These are phyloP conservation scores for Syngnathoides biaculeatus DNA, from an alignment of 2,113 vertebrate species.

Conservation along the genomic window DNA sequence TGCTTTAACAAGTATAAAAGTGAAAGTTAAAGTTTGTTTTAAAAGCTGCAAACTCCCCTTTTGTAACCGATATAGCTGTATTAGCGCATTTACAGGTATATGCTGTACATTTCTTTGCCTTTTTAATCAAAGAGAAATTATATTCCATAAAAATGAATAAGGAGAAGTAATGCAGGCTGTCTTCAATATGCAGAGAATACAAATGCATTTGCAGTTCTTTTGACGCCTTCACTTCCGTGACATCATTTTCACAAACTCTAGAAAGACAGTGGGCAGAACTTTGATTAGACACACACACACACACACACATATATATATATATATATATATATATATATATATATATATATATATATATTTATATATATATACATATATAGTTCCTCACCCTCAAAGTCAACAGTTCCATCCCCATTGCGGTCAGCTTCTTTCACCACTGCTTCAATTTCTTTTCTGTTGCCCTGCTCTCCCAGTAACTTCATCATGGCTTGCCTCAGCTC, in stretches of 20 bases:
- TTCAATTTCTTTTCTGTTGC: constrained; percentile 72
- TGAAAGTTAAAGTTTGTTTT: too few relatives aligned
- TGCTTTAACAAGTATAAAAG: too few relatives aligned
- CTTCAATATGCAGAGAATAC: not conserved
- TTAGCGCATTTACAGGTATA: not conserved
- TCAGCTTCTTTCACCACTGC: constrained; percentile 79
- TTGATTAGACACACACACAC: constrained; percentile 2
- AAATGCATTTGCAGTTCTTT: constrained; percentile 2
- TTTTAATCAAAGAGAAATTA: not conserved
- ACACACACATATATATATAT: too few relatives aligned
- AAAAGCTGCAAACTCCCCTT: not conserved
- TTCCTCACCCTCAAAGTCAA: constrained; percentile 83
- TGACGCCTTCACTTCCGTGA: constrained; percentile 52
- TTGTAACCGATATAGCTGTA: not conserved
- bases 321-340: too few relatives aligned
- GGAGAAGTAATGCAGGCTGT: not conserved
- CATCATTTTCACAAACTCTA: constrained; percentile 79
- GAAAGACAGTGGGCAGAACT: constrained; percentile 15
- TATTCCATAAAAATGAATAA: not conserved
- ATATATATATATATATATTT: too few relatives aligned
- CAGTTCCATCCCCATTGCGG: constrained; percentile 81
- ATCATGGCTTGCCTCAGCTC: constrained; percentile 78
- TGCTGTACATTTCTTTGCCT: not conserved
- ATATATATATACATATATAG: too few relatives aligned
- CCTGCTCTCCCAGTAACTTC: constrained; percentile 76